Evolutionary conservation across 2,113 vertebrate species (phyloP).

Genomic region (Pelecanus crispus): DNA sequence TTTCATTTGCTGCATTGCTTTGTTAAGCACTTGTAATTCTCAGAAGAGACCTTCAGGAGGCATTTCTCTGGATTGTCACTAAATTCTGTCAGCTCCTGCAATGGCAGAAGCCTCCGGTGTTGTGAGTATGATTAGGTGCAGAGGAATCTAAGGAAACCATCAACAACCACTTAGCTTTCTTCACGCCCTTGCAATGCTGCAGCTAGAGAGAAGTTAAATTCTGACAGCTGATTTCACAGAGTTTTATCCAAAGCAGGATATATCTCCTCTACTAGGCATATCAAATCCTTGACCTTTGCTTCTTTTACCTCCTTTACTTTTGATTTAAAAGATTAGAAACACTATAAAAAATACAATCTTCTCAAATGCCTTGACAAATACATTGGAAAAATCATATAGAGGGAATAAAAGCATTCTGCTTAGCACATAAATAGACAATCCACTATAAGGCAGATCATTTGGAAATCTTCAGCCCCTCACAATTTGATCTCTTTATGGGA

Average conservation of each 20-base stretch:
- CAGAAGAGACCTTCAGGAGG: slow-evolving; percentile 33
- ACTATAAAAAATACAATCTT: slow-evolving; percentile 29
- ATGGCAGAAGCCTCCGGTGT: slow-evolving; percentile 19
- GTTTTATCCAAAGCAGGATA: slow-evolving; percentile 44
- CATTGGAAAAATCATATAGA: slow-evolving; percentile 18
- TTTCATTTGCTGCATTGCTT: not conserved
- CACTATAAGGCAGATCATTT: not conserved
- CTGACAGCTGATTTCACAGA: slow-evolving; percentile 64
- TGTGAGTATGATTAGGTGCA: slow-evolving; percentile 46
- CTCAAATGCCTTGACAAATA: slow-evolving; percentile 42
- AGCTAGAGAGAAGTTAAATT: slow-evolving; percentile 22
- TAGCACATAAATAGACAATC: slow-evolving; percentile 34
- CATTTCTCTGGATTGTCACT: slow-evolving; percentile 51
- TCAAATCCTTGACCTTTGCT: slow-evolving; percentile 65
- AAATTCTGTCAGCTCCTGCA: slow-evolving; percentile 41
- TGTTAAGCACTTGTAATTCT: slow-evolving; percentile 50
- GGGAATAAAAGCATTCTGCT: slow-evolving; percentile 28
- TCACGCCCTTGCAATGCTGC: not conserved
- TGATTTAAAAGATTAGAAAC: slow-evolving; percentile 66
- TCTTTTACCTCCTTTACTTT: slow-evolving; percentile 50
- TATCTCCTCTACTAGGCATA: slow-evolving; percentile 35
- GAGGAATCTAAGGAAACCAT: slow-evolving; percentile 54
- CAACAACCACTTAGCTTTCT: slow-evolving; percentile 12
- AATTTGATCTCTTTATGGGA: slow-evolving; percentile 25
- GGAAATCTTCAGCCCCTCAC: slow-evolving; percentile 25